A percentile compares a stretch with the other conserved stretches of the same genome.
Evolutionary conservation across 2,113 vertebrate species (phyloP).

Genomic region (Tichodroma muraria): DNA sequence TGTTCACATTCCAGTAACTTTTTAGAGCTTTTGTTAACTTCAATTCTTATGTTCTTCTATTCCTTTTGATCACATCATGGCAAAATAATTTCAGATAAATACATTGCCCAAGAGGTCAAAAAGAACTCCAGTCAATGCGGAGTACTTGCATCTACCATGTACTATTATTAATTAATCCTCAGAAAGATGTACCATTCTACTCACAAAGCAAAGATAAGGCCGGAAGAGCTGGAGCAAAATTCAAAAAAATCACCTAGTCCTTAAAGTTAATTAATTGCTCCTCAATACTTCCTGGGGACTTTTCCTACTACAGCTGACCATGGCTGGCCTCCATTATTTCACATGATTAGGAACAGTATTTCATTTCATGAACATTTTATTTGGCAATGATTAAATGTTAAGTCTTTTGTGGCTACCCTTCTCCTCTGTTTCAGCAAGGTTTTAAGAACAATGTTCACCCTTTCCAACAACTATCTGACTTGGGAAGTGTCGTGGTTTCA

Average conservation of each 20-base stretch:
- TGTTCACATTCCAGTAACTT: neutral
- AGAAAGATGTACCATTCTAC: neutral
- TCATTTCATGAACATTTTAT: constrained; percentile 44
- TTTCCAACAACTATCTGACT: neutral
- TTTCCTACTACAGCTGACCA: neutral
- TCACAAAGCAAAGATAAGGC: constrained; percentile 10
- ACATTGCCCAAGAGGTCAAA: neutral
- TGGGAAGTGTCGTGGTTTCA: no score
- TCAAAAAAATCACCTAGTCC: constrained; percentile 44
- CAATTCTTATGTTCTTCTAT: neutral
- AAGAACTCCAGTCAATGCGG: neutral
- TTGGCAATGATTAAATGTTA: neutral
- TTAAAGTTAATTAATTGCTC: constrained; percentile 57
- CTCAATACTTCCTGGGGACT: neutral
- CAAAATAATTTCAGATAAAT: neutral
- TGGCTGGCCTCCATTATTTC: neutral
- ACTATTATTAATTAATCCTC: neutral
- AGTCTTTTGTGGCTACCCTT: neutral
- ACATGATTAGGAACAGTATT: constrained; percentile 33
- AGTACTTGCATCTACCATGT: neutral
- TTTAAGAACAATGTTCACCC: neutral
- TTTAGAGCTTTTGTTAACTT: neutral
- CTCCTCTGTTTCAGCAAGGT: neutral
- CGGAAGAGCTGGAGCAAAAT: constrained; percentile 29
- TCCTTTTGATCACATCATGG: neutral